Base-by-base conservation (phyloP, 1,140 invertebrate species). In the Sycobia sp. region DNA sequence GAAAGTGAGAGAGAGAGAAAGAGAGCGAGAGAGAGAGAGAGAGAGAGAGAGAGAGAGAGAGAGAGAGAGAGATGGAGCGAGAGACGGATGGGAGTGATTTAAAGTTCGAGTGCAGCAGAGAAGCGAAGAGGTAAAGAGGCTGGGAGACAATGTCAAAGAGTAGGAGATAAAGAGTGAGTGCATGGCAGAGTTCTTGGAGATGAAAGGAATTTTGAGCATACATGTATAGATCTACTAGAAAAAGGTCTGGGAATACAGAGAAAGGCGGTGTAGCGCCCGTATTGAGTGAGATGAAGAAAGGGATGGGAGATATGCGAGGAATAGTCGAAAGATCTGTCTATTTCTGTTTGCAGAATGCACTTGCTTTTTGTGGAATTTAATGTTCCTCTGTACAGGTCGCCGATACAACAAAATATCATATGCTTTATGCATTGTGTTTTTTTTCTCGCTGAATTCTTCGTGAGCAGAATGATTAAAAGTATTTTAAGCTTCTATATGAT, bases 81-180 rank as follows among this genome's bases (percentile, higher is more conserved):
- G 56, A n/a, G n/a, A 43, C 14, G 22, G 50, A 53, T 22, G 20
- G 16, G 13, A 14, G 38, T 43, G 47, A 59, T 53, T 61, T 61
- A 51, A 43, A 53, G 36, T 34, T 36, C 25, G 46, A 49, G 47
- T 61, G 27, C n/a, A 61, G 47, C 38, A 47, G 56, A 64, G 57
- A 49, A 39, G 60, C 58, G 59, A 44, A 29, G 16, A 34, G 65
- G 44, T 61, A 62, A 53, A 38, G 63, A 70, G 38, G 66, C 55
- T 54, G 61, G 61, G 67, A 63, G 65, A 66, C 63, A 27, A 58
- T 59, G 62, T 65, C 57, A 72, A 71, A 70, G 65, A 56, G 57
- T 41, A 20, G 9, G 23, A 39, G 22, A 13, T n/a, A 57, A 51
- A 64, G 53, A 59, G 56, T 39, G 56, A 59, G 56, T 59, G 34